Percentiles rank a stretch among this genome's conserved stretches.
Conservation (phyloP, 2,888 invertebrate genomes). For the Lasioglossum leucozonium region DNA sequence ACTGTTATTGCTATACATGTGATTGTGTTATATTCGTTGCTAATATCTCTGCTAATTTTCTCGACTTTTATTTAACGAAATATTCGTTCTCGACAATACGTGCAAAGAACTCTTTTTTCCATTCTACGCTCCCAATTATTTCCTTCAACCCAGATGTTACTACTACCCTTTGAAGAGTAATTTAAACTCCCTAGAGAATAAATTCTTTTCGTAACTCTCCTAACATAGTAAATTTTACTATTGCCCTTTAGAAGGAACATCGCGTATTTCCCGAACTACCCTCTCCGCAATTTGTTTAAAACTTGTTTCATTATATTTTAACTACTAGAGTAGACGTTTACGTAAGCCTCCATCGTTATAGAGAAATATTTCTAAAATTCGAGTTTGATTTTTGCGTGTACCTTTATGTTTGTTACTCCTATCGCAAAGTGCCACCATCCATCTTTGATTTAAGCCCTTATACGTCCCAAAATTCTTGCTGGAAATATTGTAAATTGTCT, state of each 20-base stretch:
- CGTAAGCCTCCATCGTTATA: not conserved
- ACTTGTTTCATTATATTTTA: not conserved
- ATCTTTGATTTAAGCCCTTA: too few relatives aligned
- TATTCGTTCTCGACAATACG: not conserved
- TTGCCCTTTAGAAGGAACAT: not conserved
- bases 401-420: too few relatives aligned
- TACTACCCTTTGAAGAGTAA: not conserved
- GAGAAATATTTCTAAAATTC: not conserved
- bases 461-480: too few relatives aligned
- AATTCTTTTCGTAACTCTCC: not conserved
- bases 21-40: not conserved
- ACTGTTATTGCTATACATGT: not conserved
- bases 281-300: not conserved
- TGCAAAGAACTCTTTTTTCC: not conserved
- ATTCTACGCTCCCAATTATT: not conserved
- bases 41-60: not conserved
- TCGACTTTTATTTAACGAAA: not conserved
- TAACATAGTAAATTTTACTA: not conserved
- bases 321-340: not conserved
- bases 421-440: too few relatives aligned
- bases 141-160: conserved; percentile 3
- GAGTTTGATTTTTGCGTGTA: too few relatives aligned
- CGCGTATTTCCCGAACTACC: not conserved
- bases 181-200: not conserved
- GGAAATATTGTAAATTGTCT: too few relatives aligned